Evolutionary conservation across 2,888 invertebrate species (phyloP), one percentile per base, ranked within the genome.

Genomic region (Cinara cedri): DNA sequence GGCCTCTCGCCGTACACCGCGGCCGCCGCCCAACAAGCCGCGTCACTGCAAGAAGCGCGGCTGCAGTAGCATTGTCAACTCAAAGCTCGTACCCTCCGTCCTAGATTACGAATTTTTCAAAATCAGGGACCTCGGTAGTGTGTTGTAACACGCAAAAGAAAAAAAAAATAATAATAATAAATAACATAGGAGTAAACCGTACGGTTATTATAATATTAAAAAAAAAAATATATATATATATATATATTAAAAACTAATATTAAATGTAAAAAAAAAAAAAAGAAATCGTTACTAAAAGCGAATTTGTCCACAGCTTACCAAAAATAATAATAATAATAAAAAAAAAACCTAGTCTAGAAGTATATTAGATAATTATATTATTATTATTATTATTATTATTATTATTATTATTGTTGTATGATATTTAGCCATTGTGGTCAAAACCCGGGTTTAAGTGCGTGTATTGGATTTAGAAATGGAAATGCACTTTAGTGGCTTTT

Each of bases 41-140:
- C 89, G 68, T 89, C 90, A 81, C 89, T 93, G 81, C 92, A 93
- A 86, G 93, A 92, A 86, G 92, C 93, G 66, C 88, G 93, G 85
- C 90, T 93, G 87, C 92, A 92, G 87, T 92, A 91, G 84, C 81
- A 81, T 71, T 78, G 81, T 72, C 78, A 70, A 70, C 46, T 62
- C 68, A 63, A 81, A 81, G 74, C 74, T 54, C 72, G 81, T 42
- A 49, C 81, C 46, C 63, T 74, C 81, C 81, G 78, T 78, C 78
- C 78, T 78, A 70, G 78, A 78, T 78, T 70, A 70, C 78, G 78
- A 78, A 70, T 78, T 78, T 70, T 78, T 70, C 70, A 76, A 10
- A 57, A 34, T 70, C 78, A 70, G 70, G 78, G 78, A 78, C 78
- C 60, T 70, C 78, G 78, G 78, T 78, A 78, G 78, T 70, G 78